A percentile compares a stretch with the other conserved stretches of the same genome.
phyloP scores from a whole-genome alignment of 2,888 invertebrate genomes.

The Chromoteleia sp. region DNA sequence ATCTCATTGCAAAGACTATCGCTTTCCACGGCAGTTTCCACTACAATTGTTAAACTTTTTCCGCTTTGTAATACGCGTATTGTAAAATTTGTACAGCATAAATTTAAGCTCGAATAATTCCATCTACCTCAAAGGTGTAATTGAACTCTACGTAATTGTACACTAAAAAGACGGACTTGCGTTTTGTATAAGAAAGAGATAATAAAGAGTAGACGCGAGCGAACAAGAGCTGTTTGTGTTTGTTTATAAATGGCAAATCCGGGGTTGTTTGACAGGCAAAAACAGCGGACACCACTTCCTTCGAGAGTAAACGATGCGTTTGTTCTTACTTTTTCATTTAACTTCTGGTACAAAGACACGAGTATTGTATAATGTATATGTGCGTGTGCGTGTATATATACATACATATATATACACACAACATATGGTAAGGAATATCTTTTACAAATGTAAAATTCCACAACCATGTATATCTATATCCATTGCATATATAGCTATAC shows the following conservation, averaged over 20 bases:
- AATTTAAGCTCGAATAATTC: constrained; percentile 10
- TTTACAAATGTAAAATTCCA: too few relatives aligned
- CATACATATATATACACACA: too few relatives aligned
- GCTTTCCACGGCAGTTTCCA: too few relatives aligned
- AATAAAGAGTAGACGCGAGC: constrained; percentile 34
- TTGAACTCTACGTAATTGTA: constrained; percentile 1
- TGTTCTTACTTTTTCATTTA: neutral
- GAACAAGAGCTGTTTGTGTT: constrained; percentile 43
- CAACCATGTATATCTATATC: too few relatives aligned
- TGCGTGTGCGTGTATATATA: too few relatives aligned
- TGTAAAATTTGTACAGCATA: neutral
- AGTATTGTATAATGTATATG: neutral
- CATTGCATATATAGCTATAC: too few relatives aligned
- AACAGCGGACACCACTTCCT: constrained; percentile 3
- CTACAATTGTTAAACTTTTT: too few relatives aligned
- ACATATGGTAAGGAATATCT: too few relatives aligned
- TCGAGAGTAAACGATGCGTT: neutral
- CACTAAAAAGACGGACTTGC: neutral
- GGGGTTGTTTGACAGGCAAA: constrained; percentile 28
- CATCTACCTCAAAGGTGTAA: neutral
- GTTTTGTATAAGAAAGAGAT: neutral
- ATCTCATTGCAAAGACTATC: too few relatives aligned
- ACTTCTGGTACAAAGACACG: neutral
- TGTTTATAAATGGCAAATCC: constrained; percentile 48
- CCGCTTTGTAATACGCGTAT: too few relatives aligned